Percentiles rank a stretch among this genome's conserved stretches.
Evolutionary conservation across 2,888 invertebrate genomes (phyloP).

Genomic region (Sinohyriopsis cumingii): DNA sequence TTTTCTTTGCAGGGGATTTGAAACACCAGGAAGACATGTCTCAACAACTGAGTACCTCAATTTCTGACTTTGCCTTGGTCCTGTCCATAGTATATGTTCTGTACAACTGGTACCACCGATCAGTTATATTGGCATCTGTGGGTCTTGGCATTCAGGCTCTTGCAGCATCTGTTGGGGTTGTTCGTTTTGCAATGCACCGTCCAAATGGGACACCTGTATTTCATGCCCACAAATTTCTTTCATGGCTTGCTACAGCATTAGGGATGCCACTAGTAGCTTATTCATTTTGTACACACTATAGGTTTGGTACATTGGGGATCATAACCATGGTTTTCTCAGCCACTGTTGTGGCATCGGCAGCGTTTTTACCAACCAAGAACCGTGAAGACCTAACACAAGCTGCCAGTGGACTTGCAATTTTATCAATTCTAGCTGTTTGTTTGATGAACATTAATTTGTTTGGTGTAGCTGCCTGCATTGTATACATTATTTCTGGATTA

Average conservation of each 20-base stretch:
- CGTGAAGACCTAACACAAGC: constrained; percentile 49
- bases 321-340: constrained; percentile 47
- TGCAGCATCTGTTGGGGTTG: constrained; percentile 60
- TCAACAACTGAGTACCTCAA: constrained; percentile 57
- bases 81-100: constrained; percentile 54
- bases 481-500: constrained; percentile 57
- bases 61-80: constrained; percentile 61
- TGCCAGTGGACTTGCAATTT: constrained; percentile 58
- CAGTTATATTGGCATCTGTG: constrained; percentile 43
- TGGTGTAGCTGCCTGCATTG: constrained; percentile 50
- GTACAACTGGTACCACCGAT: constrained; percentile 29
- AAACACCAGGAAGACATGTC: constrained; percentile 32
- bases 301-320: constrained; percentile 43
- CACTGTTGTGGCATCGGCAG: constrained; percentile 39
- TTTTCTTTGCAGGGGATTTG: constrained; percentile 1
- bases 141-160: constrained; percentile 58
- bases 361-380: constrained; percentile 42
- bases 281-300: constrained; percentile 51
- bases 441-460: constrained; percentile 46
- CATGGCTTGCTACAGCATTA: constrained; percentile 55
- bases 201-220: constrained; percentile 44
- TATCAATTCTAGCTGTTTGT: constrained; percentile 55
- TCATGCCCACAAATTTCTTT: constrained; percentile 47
- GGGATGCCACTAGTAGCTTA: constrained; percentile 60
- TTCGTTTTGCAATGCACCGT: constrained; percentile 50